These are phyloP conservation scores for Apeltes quadracus DNA, from an alignment of 2,113 vertebrate genomes.

Conservation along the genomic window DNA sequence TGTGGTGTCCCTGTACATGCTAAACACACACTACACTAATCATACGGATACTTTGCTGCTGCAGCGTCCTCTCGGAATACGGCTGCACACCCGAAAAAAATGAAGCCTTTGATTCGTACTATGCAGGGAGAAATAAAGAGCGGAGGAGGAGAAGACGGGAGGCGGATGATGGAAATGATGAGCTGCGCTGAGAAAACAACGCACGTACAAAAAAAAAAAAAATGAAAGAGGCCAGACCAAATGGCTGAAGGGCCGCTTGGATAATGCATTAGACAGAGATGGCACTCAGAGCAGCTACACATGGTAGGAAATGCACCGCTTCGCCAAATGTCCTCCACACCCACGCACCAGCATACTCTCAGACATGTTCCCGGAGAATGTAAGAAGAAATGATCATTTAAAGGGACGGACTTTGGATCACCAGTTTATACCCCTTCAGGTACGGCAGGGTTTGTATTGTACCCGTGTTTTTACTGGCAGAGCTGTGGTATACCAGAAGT, in stretches of 20 bases:
- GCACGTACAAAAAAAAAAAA: conserved; percentile 10
- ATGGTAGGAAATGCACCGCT: conserved; percentile 69
- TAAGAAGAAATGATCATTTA: background rate
- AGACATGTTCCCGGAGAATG: conserved; percentile 21
- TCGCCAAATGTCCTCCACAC: conserved; percentile 62
- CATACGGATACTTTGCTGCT: conserved; percentile 13
- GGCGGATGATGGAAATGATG: conserved; percentile 52
- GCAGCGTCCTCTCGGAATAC: conserved; percentile 31
- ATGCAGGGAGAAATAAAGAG: conserved; percentile 59
- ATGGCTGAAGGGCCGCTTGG: conserved; percentile 80
- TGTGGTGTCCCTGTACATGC: background rate
- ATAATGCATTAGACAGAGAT: conserved; percentile 81
- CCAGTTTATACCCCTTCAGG: background rate
- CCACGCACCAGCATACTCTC: conserved; percentile 22
- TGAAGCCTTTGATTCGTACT: conserved; percentile 63
- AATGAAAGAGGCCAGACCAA: conserved; percentile 70
- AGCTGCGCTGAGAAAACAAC: conserved; percentile 48
- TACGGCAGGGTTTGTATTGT: background rate
- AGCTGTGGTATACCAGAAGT: background rate
- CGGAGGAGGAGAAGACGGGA: conserved; percentile 59
- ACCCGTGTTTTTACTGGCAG: background rate
- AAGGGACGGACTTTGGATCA: background rate
- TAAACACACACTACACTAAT: conserved; percentile 14
- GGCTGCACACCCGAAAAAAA: conserved; percentile 54
- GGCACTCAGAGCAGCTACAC: conserved; percentile 72